Percentiles rank a stretch among this genome's conserved stretches.
These are phyloP conservation scores for Lipophrys pholis DNA, from an alignment of 2,113 vertebrate species.

Conservation along the genomic window DNA sequence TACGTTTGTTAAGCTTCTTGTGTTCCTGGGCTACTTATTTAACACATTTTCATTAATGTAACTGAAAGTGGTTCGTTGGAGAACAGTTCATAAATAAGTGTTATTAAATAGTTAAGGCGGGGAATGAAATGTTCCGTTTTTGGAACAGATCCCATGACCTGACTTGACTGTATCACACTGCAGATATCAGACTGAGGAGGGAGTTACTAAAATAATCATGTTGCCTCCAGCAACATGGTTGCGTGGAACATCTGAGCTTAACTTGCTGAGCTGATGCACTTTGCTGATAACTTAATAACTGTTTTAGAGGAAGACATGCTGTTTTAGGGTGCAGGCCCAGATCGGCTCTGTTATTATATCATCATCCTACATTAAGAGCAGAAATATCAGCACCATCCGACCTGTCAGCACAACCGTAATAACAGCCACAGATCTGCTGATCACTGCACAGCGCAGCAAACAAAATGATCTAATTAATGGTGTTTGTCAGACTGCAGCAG, in stretches of 20 bases:
- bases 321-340: too few species aligned
- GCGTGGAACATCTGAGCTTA: not conserved
- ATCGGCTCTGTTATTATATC: not conserved
- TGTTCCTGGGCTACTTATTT: not conserved
- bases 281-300: not conserved
- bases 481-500: not conserved
- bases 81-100: too few species aligned
- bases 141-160: not conserved
- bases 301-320: not conserved
- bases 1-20: not conserved
- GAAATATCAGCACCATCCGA: not conserved
- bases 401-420: not conserved
- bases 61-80: not conserved
- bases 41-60: not conserved
- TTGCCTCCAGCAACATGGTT: not conserved
- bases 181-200: not conserved
- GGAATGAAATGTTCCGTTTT: not conserved
- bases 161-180: not conserved
- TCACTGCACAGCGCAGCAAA: not conserved
- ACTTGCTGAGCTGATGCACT: not conserved
- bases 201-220: not conserved
- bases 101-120: not conserved
- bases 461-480: constrained; percentile 10
- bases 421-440: not conserved
- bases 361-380: not conserved